These are phyloP conservation scores for Odontothrips loti DNA, from an alignment of 2,888 invertebrate species.

Conservation along the genomic window DNA sequence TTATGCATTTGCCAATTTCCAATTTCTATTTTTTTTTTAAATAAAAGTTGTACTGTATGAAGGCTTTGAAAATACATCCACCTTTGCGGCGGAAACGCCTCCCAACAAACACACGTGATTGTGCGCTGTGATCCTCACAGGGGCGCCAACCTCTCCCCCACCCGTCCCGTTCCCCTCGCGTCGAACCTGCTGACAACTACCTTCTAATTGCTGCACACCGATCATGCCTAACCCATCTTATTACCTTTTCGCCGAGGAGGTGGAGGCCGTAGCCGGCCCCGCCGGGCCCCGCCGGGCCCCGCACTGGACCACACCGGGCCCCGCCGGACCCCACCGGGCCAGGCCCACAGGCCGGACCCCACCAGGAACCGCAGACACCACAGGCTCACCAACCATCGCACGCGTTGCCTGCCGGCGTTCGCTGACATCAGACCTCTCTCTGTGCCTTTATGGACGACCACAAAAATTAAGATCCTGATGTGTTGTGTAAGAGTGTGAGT, in stretches of 20 bases:
- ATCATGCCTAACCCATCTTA: constrained; percentile 16
- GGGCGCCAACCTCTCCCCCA: background rate
- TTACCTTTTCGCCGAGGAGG: background rate
- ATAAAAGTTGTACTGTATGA: too few species aligned
- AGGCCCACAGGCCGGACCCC: too few species aligned
- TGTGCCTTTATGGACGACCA: background rate
- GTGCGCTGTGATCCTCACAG: background rate
- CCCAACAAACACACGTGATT: too few species aligned
- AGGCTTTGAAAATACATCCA: too few species aligned
- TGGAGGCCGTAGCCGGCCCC: background rate
- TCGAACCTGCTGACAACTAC: background rate
- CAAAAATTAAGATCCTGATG: constrained; percentile 19
- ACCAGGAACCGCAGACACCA: background rate
- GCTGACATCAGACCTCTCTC: background rate
- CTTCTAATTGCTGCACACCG: constrained; percentile 4
- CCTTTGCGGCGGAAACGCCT: too few species aligned
- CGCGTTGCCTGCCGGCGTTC: background rate
- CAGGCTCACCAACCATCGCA: background rate
- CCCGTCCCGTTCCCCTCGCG: background rate
- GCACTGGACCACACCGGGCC: background rate
- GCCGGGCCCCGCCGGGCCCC: background rate
- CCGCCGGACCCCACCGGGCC: background rate
- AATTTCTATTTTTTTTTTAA: too few species aligned
- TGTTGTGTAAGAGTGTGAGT: background rate
- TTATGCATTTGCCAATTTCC: too few species aligned